Base-by-base conservation (phyloP, 2,113 vertebrate species). In the Scolopax mira region DNA sequence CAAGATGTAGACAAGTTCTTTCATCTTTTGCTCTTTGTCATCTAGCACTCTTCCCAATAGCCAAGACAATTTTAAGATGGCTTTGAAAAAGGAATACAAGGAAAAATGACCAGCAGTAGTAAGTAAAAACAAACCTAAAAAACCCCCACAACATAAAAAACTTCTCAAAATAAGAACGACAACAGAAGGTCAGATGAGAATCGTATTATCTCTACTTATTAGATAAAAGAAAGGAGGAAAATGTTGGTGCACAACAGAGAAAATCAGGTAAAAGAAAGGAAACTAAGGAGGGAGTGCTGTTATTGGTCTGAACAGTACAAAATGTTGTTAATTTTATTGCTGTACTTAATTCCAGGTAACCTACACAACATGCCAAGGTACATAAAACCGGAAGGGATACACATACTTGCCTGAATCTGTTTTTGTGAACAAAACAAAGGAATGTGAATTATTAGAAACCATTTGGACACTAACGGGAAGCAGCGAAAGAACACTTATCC, bases 291-390 rank as follows among this genome's bases (percentile, higher is more conserved):
- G 5, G 28, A 73, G 7, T 44, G 24, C 24, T 83, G 13, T 18
- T 83, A 49, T 25, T 79, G 6, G 72, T 89, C 31, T 49, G 46
- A 80, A 9, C 17, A 78, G 46, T 19, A 52, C 21, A 70, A 81
- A 48, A 42, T 2, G 23, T 27, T 69, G 13, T 60, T 79, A 54
- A 44, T 79, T 49, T 57, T 65, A 49, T 22, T 10, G 37, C 31
- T 78, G 24, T 31, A 12, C 12, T 55, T 54, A 66, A 11, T 75
- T 75, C 8, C 28, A 55, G 31, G 21, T 39, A 39, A 39, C 0
- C 0, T 35, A 72, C 7, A 42, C 18, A 54, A 7, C 0, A 0
- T 52, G n/a, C 4, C 11, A 52, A 83, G 28, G 25, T 65, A 9
- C 17, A 8, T 48, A 49, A 27, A 57, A 62, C 27, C 64, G 17